These are phyloP conservation scores for Lepus oiostolus DNA, from an alignment of 2,797 vertebrate genomes.

Conservation along the genomic window DNA sequence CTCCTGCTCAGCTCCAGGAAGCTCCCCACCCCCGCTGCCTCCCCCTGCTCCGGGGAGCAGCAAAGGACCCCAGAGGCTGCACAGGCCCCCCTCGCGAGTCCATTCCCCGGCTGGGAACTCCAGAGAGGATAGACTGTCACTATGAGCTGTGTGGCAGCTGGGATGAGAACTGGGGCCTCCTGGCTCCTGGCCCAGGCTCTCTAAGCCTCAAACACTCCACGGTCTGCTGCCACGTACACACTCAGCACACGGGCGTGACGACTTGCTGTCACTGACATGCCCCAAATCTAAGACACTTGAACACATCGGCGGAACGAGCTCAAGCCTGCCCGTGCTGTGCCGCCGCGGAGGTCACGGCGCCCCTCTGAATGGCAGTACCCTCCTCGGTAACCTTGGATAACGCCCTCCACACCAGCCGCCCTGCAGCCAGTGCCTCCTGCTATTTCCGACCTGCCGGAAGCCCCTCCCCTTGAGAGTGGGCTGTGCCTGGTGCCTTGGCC, in stretches of 20 bases:
- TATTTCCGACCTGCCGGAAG: neutral
- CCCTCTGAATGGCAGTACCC: neutral
- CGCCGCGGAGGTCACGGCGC: neutral
- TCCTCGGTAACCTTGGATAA: neutral
- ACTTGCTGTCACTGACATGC: neutral
- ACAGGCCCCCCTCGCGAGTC: rapidly evolving
- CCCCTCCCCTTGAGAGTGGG: neutral
- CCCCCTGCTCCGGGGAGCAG: neutral
- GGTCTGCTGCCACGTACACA: neutral
- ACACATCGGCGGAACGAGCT: neutral
- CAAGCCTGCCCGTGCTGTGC: neutral
- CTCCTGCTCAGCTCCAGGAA: slow-evolving; percentile 11
- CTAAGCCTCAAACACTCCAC: neutral
- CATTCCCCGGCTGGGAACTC: neutral
- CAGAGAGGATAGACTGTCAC: neutral
- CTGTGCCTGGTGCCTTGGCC: neutral
- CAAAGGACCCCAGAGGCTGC: neutral
- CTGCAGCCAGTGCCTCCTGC: neutral
- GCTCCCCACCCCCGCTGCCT: neutral
- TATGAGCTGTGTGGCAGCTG: neutral
- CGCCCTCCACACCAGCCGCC: neutral
- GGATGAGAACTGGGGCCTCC: neutral
- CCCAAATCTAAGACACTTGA: neutral
- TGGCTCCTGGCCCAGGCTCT: neutral
- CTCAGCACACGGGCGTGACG: too few species aligned